A percentile compares a stretch with the other conserved stretches of the same genome.
Conservation (phyloP, 2,888 invertebrate species). For the Mamestra brassicae region DNA sequence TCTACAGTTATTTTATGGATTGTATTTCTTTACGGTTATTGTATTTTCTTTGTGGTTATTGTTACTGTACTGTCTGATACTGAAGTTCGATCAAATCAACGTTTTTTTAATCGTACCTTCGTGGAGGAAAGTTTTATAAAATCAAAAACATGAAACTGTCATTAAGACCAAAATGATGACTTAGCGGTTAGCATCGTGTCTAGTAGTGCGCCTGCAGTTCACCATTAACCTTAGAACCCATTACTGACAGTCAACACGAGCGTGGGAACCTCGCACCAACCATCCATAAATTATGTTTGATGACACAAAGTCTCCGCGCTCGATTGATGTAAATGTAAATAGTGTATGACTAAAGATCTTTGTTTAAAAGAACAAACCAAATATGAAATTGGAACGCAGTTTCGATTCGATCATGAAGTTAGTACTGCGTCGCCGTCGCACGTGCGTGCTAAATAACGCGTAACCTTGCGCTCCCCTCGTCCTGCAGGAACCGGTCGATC, state of each 20-base stretch:
- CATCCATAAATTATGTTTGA: conserved; percentile 56
- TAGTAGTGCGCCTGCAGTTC: conserved; percentile 25
- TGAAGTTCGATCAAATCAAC: conserved; percentile 13
- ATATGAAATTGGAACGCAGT: conserved; percentile 36
- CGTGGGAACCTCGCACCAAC: conserved; percentile 62
- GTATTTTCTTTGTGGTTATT: conserved; percentile 34
- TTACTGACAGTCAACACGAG: conserved; percentile 44
- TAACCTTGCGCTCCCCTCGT: conserved; percentile 87
- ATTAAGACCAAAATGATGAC: conserved; percentile 19
- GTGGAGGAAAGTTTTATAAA: conserved; percentile 2
- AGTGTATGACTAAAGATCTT: conserved; percentile 1
- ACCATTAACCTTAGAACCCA: conserved; percentile 47
- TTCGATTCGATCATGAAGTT: conserved; percentile 45
- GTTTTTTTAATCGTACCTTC: conserved; percentile 19
- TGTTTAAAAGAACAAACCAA: conserved; percentile 33
- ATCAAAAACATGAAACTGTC: neutral
- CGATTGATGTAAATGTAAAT: conserved; percentile 26
- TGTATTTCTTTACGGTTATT: conserved; percentile 53
- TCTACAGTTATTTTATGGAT: conserved; percentile 39
- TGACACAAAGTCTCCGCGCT: conserved; percentile 44
- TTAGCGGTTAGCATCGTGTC: conserved; percentile 18
- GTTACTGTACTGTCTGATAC: conserved; percentile 8
- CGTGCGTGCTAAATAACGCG: conserved; percentile 82
- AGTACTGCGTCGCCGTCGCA: conserved; percentile 73
- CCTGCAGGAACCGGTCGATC: conserved; percentile 84